phyloP scores from a whole-genome alignment of 1,140 invertebrate species.

The Lordiphosa clarofinis region DNA sequence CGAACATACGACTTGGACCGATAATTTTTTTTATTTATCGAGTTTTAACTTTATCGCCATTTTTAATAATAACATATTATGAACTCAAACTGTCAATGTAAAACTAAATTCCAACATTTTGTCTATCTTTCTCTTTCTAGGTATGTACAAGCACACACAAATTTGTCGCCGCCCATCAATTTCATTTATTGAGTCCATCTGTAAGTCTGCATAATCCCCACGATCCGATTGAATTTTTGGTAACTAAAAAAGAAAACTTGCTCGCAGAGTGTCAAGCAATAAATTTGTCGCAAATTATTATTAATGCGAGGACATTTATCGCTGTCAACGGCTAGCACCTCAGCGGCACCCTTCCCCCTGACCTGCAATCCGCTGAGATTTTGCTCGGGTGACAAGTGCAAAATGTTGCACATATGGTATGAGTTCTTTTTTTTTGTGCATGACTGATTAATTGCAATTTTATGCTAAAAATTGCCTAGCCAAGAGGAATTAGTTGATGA shows the following conservation, averaged over 20 bases:
- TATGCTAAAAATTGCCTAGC: slow-evolving; percentile 70
- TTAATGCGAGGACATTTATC: slow-evolving; percentile 70
- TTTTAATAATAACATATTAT: too few species aligned
- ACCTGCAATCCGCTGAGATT: not conserved
- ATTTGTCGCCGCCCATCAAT: slow-evolving; percentile 41
- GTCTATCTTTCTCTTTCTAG: slow-evolving; percentile 36
- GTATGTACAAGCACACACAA: slow-evolving; percentile 42
- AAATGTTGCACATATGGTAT: slow-evolving; percentile 22
- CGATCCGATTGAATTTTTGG: slow-evolving; percentile 23
- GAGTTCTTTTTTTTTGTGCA: slow-evolving; percentile 8
- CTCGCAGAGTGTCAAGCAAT: slow-evolving; percentile 51
- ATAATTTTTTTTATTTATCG: too few species aligned
- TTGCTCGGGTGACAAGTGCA: slow-evolving; percentile 59
- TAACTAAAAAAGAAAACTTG: slow-evolving; percentile 19
- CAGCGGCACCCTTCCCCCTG: not conserved
- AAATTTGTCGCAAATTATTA: slow-evolving; percentile 76
- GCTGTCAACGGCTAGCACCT: slow-evolving; percentile 42
- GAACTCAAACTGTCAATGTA: too few species aligned
- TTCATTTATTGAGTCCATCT: slow-evolving; percentile 52
- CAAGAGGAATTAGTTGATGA: slow-evolving; percentile 30
- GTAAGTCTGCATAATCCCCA: slow-evolving; percentile 39
- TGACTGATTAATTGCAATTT: slow-evolving; percentile 71
- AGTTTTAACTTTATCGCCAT: too few species aligned
- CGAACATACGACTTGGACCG: too few species aligned
- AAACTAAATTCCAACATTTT: slow-evolving; percentile 27